Evolutionary conservation across 2,888 invertebrate genomes (phyloP).

Genomic region (Sinohyriopsis cumingii): DNA sequence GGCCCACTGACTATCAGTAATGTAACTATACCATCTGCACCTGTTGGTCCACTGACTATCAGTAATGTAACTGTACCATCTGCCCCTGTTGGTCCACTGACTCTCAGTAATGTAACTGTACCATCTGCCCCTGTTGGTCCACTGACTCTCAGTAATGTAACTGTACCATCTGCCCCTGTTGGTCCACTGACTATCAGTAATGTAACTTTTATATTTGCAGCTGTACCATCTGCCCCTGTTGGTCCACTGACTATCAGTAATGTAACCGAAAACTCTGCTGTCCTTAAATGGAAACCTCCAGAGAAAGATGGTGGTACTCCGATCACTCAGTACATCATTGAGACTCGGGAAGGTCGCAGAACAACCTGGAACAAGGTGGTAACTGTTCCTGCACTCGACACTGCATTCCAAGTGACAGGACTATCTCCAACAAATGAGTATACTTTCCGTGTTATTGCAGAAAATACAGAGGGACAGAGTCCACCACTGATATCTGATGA

Average conservation of each 20-base stretch:
- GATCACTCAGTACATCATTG: conserved; percentile 84
- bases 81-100: too few relatives aligned
- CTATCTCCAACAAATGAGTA: conserved; percentile 67
- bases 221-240: conserved; percentile 62
- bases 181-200: too few relatives aligned
- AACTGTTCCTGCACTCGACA: conserved; percentile 33
- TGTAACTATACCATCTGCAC: conserved; percentile 58
- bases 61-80: too few relatives aligned
- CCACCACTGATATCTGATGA: conserved; percentile 71
- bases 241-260: conserved; percentile 76
- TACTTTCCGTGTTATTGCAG: conserved; percentile 65
- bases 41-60: too few relatives aligned
- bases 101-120: too few relatives aligned
- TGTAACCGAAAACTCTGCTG: conserved; percentile 78
- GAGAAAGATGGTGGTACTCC: conserved; percentile 86
- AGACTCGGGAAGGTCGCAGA: conserved; percentile 79
- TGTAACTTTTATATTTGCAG: conserved; percentile 40
- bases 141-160: too few relatives aligned
- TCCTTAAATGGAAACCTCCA: conserved; percentile 88
- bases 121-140: too few relatives aligned
- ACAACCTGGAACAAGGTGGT: conserved; percentile 61
- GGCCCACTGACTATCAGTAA: conserved; percentile 53
- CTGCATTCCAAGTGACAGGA: conserved; percentile 80
- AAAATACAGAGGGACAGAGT: conserved; percentile 62
- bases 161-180: conserved; percentile 64